Base-by-base conservation (phyloP, 2,888 invertebrate species). In the Gerris lacustris region DNA sequence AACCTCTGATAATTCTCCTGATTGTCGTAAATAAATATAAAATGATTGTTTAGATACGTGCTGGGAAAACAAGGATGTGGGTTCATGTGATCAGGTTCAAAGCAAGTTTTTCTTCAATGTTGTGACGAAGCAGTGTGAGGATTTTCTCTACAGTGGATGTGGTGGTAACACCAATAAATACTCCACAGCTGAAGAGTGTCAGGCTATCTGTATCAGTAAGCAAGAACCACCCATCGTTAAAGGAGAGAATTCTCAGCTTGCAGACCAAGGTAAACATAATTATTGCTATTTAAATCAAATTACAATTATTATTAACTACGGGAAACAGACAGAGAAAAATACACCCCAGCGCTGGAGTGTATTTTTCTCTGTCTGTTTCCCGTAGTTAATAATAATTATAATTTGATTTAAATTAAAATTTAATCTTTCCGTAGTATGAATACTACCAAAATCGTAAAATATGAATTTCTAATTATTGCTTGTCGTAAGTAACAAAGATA, bases 21-120 rank as follows among this genome's bases (percentile, higher is more conserved):
- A 18, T n/a, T 18, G 15, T 15, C 2, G 15, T 63, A 63, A 15
- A 63, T n/a, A 63, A 63, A 63, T 63, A n/a, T 63, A 63, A 63
- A 15, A 63, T 15, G 31, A 2, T 62, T 31, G 66, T 70, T 6
- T 69, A 76, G 76, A 76, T 67, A 83, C 86, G 75, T 91, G 91
- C 76, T 81, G 80, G 43, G 84, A 85, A 63, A 86, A 87, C 0
- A 81, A 83, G 0, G 88, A 89, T 55, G 80, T 85, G 67, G 89
- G 88, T 2, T 86, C 89, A 17, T 94, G 94, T 77, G 84, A 85
- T 15, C 84, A 83, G 6, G 84, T 84, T 72, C 81, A 86, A 43
- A 83, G 86, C 0, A 85, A 86, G 4, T 96, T 87, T 85, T 92
- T 87, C 82, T 95, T 87, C 79, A 89, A 94, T 78, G 78, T 81